These are phyloP conservation scores for Ormyrus labotus DNA, from an alignment of 2,888 invertebrate species.

Conservation along the genomic window DNA sequence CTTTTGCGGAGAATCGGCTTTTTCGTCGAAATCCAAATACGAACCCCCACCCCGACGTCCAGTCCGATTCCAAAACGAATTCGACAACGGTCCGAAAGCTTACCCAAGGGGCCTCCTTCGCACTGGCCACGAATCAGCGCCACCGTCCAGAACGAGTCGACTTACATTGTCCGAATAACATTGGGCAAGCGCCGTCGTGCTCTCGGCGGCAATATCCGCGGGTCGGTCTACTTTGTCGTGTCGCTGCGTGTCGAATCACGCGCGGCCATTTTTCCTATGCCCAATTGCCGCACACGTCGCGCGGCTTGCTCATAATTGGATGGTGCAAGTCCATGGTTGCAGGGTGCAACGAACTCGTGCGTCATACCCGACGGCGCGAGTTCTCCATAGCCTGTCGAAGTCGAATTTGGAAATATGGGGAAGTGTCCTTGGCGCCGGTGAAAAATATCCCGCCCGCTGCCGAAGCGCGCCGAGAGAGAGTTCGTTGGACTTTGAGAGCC, in stretches of 20 bases:
- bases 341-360: slow-evolving; percentile 44
- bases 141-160: too few relatives aligned
- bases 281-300: too few relatives aligned
- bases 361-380: not conserved
- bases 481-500: too few relatives aligned
- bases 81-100: too few relatives aligned
- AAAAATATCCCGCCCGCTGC: not conserved
- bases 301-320: not conserved
- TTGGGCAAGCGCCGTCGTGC: not conserved
- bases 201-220: slow-evolving; percentile 7
- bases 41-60: too few relatives aligned
- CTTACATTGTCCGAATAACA: not conserved
- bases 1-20: too few relatives aligned
- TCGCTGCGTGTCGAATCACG: slow-evolving; percentile 32
- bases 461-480: not conserved
- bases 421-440: not conserved
- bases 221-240: slow-evolving; percentile 35
- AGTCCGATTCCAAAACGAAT: too few relatives aligned
- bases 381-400: not conserved
- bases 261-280: slow-evolving; percentile 12
- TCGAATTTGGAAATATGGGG: not conserved
- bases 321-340: slow-evolving; percentile 11
- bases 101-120: too few relatives aligned
- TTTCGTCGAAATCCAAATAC: too few relatives aligned
- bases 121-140: too few relatives aligned